phyloP scores from a whole-genome alignment of 2,113 vertebrate species.

The Corythoichthys haematopterus region DNA sequence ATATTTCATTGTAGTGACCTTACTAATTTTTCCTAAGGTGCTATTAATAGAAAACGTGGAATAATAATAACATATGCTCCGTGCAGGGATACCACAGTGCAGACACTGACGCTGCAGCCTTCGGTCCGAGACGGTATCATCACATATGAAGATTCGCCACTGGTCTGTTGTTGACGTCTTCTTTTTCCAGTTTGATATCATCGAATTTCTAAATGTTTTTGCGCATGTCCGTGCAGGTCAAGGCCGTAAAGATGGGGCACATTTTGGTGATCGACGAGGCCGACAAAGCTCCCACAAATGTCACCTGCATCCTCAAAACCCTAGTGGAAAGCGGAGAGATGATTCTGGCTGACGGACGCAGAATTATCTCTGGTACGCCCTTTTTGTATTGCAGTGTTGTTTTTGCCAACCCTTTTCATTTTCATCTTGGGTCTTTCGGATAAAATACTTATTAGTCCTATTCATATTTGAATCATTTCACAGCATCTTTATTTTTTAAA shows the following conservation, averaged over 20 bases:
- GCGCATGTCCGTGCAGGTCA: conserved; percentile 76
- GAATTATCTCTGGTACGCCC: conserved; percentile 82
- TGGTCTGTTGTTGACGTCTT: conserved; percentile 56
- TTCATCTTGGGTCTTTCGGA: too few species aligned
- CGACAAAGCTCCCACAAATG: conserved; percentile 96
- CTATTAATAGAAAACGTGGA: background rate
- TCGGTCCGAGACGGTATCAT: conserved; percentile 90
- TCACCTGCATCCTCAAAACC: conserved; percentile 95
- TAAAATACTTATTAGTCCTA: too few species aligned
- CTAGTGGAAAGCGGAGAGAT: conserved; percentile 96
- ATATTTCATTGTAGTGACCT: background rate
- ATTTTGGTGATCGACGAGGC: conserved; percentile 93
- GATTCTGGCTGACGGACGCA: conserved; percentile 91
- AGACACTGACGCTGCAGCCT: conserved; percentile 92
- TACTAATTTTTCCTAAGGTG: background rate
- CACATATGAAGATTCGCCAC: conserved; percentile 90
- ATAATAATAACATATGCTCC: background rate
- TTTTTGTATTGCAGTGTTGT: too few species aligned
- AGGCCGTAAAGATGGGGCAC: conserved; percentile 87
- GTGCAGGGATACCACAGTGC: conserved; percentile 91
- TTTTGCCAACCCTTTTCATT: too few species aligned
- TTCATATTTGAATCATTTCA: too few species aligned
- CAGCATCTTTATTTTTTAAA: too few species aligned
- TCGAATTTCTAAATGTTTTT: background rate
- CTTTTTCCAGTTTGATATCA: background rate